These are phyloP conservation scores for Subacronicta megacephala DNA, from an alignment of 2,888 invertebrate species.

Conservation along the genomic window DNA sequence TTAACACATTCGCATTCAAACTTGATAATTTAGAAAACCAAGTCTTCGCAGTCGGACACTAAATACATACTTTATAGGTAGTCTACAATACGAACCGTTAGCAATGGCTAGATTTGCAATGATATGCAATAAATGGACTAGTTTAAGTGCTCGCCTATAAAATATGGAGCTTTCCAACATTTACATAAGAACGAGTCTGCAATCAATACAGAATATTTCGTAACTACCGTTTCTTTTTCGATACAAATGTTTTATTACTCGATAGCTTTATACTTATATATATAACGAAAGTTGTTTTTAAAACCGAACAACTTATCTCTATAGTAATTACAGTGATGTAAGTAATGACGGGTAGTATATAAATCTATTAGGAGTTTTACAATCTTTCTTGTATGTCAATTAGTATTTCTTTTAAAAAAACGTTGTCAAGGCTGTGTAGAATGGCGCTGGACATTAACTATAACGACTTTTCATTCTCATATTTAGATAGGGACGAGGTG, in stretches of 20 bases:
- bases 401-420: conserved; percentile 31
- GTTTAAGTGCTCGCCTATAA: conserved; percentile 55
- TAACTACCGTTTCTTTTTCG: conserved; percentile 32
- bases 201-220: conserved; percentile 40
- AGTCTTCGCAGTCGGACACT: neutral
- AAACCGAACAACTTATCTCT: conserved; percentile 24
- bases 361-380: conserved; percentile 43
- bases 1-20: conserved; percentile 13
- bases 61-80: conserved; percentile 31
- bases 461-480: conserved; percentile 32
- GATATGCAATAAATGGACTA: conserved; percentile 59
- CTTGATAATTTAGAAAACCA: conserved; percentile 17
- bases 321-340: conserved; percentile 29
- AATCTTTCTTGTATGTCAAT: conserved; percentile 41
- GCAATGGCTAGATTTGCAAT: conserved; percentile 46
- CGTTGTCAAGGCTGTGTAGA: conserved; percentile 47
- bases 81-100: conserved; percentile 39
- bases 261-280: conserved; percentile 29
- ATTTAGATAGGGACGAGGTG: conserved; percentile 19
- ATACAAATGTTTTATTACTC: conserved; percentile 39
- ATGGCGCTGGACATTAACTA: conserved; percentile 27
- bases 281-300: conserved; percentile 49
- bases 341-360: conserved; percentile 43
- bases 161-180: conserved; percentile 58
- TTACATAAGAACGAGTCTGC: conserved; percentile 55